Conservation (phyloP, 2,797 vertebrate genomes). For the Microctenopoma stevenorrisi region DNA sequence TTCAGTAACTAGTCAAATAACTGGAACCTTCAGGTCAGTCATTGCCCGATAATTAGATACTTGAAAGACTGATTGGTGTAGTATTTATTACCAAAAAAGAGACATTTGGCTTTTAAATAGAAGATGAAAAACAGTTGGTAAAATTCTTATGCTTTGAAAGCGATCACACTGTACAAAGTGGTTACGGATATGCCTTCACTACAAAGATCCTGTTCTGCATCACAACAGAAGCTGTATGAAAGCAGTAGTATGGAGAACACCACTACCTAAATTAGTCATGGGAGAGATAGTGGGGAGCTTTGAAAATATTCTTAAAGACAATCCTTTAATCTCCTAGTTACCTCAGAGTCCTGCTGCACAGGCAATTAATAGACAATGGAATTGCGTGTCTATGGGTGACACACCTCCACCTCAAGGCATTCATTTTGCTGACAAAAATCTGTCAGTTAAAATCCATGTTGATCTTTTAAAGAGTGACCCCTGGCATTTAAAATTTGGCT, state of each 20-base stretch:
- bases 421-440: conserved; percentile 26
- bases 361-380: conserved; percentile 58
- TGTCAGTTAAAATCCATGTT: conserved; percentile 42
- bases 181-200: not conserved
- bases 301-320: conserved; percentile 53
- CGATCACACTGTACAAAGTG: not conserved
- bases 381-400: conserved; percentile 43
- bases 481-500: conserved; percentile 44
- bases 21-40: no score
- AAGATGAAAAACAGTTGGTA: not conserved
- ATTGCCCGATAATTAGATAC: not conserved
- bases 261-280: conserved; percentile 55
- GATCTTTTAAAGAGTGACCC: conserved; percentile 63
- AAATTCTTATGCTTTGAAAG: not conserved
- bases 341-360: conserved; percentile 24
- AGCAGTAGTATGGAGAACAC: conserved; percentile 21
- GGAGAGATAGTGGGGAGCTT: conserved; percentile 33
- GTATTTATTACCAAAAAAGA: not conserved
- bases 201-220: not conserved
- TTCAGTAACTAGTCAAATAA: no score
- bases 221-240: conserved; percentile 22
- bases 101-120: not conserved
- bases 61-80: not conserved
- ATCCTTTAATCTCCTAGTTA: conserved; percentile 52
- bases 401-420: conserved; percentile 32